These are phyloP conservation scores for Pomatostomus ruficeps DNA, from an alignment of 2,113 vertebrate genomes.

Conservation along the genomic window DNA sequence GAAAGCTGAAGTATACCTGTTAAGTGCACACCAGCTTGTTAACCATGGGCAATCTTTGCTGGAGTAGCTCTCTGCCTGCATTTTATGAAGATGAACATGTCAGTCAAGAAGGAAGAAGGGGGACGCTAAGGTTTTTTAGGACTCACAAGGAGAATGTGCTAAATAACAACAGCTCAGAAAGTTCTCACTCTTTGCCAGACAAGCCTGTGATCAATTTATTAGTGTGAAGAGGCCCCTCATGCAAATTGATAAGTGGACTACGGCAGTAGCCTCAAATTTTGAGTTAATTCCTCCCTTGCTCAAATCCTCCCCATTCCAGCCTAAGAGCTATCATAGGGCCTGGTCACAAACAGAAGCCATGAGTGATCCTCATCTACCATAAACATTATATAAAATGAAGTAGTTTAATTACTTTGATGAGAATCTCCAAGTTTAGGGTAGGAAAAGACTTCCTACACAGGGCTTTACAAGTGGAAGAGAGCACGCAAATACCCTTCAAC, in stretches of 20 bases:
- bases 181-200: background rate
- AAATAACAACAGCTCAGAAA: background rate
- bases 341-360: background rate
- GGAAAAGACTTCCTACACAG: background rate
- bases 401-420: background rate
- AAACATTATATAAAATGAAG: background rate
- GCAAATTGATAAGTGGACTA: background rate
- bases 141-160: background rate
- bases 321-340: background rate
- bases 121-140: background rate
- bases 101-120: background rate
- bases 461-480: background rate
- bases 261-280: background rate
- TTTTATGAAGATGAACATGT: background rate
- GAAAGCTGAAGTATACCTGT: background rate
- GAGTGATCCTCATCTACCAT: background rate
- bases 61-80: background rate
- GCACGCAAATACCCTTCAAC: background rate
- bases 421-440: background rate
- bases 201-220: background rate
- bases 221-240: background rate
- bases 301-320: background rate
- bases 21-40: background rate
- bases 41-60: background rate
- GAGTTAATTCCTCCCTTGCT: background rate